Evolutionary conservation across 1,140 invertebrate species (phyloP), one percentile per base, ranked within the genome.

Genomic region (Branchinecta lindahli): DNA sequence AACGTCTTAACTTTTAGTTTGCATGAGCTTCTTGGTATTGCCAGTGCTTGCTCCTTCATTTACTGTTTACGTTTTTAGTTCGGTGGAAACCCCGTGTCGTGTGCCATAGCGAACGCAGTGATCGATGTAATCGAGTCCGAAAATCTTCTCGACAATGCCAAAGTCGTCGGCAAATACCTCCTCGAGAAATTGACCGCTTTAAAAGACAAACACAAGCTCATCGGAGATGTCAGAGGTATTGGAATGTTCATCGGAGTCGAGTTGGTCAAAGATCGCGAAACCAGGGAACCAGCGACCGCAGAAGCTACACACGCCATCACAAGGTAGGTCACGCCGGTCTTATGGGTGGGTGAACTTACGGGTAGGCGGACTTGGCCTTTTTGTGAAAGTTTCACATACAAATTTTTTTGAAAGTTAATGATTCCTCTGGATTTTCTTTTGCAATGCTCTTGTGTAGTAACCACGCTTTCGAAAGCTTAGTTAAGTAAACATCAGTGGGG

Each of bases 11-110:
- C 33, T 33, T 33, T 33, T 33, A 33, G 1, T 33, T 33, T 5
- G 5, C 33, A 5, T 33, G 1, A 33, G 33, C 33, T 33, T 33
- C 33, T 5, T 33, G 33, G 33, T 33, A 33, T 5, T 33, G 33
- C 33, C 33, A 33, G 33, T 33, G 33, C 5, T 33, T 33, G 33
- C 33, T 33, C 33, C 33, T 33, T 33, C 33, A 33, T 33, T 33
- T 33, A 33, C 33, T 33, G 5, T 33, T 33, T 33, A 1, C 33
- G 5, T 45, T 47, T 69, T 61, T 65, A 94, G 90, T 98, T 94
- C 78, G 96, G 96, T 7, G 96, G 96, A 4, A 99, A 99, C 82
- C 94, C 96, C 61, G 95, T 98, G 0, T 95, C 94, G 0, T 97
- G 94, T 78, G 93, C 95, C 0, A 88, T 97, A 72, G 94, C 92